phyloP scores from a whole-genome alignment of 2,888 invertebrate species.

The Hipparchia sbordonii region DNA sequence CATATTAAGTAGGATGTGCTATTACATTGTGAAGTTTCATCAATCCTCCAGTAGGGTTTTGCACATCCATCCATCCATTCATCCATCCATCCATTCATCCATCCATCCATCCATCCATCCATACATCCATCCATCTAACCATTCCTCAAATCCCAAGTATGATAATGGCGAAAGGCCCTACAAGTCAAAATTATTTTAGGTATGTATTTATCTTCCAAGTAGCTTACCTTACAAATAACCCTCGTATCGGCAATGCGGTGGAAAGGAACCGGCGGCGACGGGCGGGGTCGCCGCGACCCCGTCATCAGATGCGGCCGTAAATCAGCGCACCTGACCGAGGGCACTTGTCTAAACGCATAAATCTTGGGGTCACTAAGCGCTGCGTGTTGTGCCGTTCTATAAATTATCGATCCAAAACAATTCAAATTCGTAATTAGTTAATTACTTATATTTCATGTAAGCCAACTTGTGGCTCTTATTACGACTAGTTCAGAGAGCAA shows the following conservation, averaged over 20 bases:
- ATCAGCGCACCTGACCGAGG: constrained; percentile 65
- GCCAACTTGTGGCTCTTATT: too few species aligned
- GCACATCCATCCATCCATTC: too few species aligned
- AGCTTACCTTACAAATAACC: constrained; percentile 13
- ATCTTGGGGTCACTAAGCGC: constrained; percentile 54
- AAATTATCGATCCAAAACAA: neutral
- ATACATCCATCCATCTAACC: too few species aligned
- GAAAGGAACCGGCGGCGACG: constrained; percentile 24
- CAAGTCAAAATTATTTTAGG: neutral
- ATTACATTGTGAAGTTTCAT: too few species aligned
- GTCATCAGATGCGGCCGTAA: constrained; percentile 51
- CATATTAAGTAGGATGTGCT: too few species aligned
- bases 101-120: too few species aligned
- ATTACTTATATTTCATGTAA: neutral
- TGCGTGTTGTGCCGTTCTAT: constrained; percentile 36
- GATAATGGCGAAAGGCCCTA: neutral
- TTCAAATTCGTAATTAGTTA: neutral
- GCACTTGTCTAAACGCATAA: constrained; percentile 70
- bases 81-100: too few species aligned
- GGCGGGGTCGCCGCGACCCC: constrained; percentile 45
- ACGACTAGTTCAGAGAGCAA: too few species aligned
- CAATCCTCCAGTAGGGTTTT: too few species aligned
- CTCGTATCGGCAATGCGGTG: constrained; percentile 28
- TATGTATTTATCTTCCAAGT: neutral
- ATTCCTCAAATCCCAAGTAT: too few species aligned